Evolutionary conservation across 2,797 vertebrate genomes (phyloP), one percentile per base, ranked within the genome.

Genomic region (Ataeniobius toweri): DNA sequence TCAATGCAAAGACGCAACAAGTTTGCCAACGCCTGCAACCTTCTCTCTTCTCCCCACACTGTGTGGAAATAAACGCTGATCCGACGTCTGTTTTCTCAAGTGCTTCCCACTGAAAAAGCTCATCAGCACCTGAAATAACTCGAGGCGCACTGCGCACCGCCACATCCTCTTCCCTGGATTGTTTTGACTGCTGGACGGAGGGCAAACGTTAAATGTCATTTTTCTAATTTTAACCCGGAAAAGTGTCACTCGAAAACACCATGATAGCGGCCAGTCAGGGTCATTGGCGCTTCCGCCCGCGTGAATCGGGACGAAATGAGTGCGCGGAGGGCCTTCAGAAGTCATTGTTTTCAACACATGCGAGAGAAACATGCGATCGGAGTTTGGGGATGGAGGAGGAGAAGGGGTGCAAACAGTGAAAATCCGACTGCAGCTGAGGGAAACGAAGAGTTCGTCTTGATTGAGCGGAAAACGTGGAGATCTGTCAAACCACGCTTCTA

Each of bases 161-260:
- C 76, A 92, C 95, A 94, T 96, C 95, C 96, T 94, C 92, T 96
- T 96, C 96, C 96, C 91, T 90, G 92, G 94, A 96, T 96, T 96
- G 95, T 96, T 96, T 94, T 95, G 94, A 96, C 95, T 94, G 94
- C 90, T 68, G 90, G 94, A 91, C 92, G 89, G 90, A 94, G 93
- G 83, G 93, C 89, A 85, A 94, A 92, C 90, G 86, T 92, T 90
- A 85, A 92, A 92, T 92, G 92, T 94, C 92, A 91, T 92, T 74
- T 68, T 94, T 94, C 95, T 95, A 96, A 94, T 91, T 95, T 95
- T 96, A 96, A 93, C 93, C 93, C 94, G 95, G 95, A 96, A 96
- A 95, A 94, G 90, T 95, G 93, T 96, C 94, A 94, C 89, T 95
- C 92, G 92, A 95, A 95, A 95, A 95, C 95, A 94, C 82, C 86